Conservation (phyloP, 2,113 vertebrate species). For the Pedetes capensis region DNA sequence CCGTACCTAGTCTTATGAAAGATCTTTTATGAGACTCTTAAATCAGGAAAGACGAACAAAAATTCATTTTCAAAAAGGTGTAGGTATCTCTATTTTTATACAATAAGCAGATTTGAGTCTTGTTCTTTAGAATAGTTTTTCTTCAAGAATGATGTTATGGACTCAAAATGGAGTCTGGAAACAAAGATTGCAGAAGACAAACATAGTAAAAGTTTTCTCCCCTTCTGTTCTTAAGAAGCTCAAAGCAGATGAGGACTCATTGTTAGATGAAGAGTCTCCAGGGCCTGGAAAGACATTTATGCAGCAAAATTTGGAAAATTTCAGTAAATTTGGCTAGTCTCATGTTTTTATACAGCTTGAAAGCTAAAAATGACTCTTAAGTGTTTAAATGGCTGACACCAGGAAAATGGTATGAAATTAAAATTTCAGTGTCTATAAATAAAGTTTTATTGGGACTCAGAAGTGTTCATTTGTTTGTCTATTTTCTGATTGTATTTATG, state of each 20-base stretch:
- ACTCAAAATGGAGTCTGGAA: not conserved
- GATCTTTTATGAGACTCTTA: not conserved
- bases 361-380: not conserved
- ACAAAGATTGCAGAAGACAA: not conserved
- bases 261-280: not conserved
- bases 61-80: not conserved
- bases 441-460: conserved; percentile 2
- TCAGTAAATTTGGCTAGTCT: not conserved
- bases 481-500: not conserved
- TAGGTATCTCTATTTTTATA: not conserved
- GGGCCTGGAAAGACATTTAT: not conserved
- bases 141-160: not conserved
- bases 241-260: not conserved
- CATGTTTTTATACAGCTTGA: not conserved
- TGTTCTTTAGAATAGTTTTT: not conserved
- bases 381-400: not conserved
- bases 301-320: not conserved
- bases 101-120: not conserved
- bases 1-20: not conserved
- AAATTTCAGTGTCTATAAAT: conserved; percentile 9
- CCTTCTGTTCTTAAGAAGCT: not conserved
- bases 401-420: conserved; percentile 23
- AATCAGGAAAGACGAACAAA: not conserved
- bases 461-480: not conserved
- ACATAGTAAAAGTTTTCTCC: not conserved